These are phyloP conservation scores for Microctenopoma lineatum DNA, from an alignment of 2,797 vertebrate genomes.

Conservation along the genomic window DNA sequence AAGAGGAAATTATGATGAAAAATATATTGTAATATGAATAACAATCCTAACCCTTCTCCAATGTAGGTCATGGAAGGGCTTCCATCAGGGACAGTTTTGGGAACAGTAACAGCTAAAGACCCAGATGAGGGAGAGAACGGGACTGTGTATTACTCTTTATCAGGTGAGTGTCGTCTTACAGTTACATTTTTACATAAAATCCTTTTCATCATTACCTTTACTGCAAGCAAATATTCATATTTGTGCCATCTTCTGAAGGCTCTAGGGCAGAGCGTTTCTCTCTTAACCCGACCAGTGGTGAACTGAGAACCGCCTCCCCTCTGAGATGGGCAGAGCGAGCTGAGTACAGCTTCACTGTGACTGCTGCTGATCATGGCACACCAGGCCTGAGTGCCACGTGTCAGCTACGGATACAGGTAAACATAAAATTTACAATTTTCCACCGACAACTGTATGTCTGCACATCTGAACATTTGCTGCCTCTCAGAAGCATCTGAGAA, in stretches of 20 bases:
- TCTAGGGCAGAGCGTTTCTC: conserved; percentile 92
- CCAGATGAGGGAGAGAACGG: conserved; percentile 96
- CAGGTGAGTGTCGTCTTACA: conserved; percentile 78
- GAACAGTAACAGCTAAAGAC: conserved; percentile 91
- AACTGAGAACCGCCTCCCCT: conserved; percentile 86
- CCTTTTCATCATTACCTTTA: not conserved
- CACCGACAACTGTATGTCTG: not conserved
- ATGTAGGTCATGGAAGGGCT: conserved; percentile 91
- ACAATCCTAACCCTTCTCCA: conserved; percentile 18
- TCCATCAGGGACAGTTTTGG: conserved; percentile 87
- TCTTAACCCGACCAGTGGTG: conserved; percentile 87
- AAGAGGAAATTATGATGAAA: not conserved
- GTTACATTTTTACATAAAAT: not conserved
- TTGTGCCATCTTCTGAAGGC: conserved; percentile 64
- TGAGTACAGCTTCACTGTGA: conserved; percentile 88
- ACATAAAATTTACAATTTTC: not conserved
- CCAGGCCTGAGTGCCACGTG: conserved; percentile 86
- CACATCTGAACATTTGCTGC: not conserved
- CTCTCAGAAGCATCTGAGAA: conserved; percentile 17
- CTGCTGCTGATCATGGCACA: conserved; percentile 86
- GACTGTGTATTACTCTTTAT: conserved; percentile 90
- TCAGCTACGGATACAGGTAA: conserved; percentile 89
- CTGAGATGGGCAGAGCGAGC: conserved; percentile 85
- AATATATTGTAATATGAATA: not conserved
- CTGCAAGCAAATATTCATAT: not conserved